phyloP scores from a whole-genome alignment of 1,140 invertebrate species.

The Phthorimaea operculella region DNA sequence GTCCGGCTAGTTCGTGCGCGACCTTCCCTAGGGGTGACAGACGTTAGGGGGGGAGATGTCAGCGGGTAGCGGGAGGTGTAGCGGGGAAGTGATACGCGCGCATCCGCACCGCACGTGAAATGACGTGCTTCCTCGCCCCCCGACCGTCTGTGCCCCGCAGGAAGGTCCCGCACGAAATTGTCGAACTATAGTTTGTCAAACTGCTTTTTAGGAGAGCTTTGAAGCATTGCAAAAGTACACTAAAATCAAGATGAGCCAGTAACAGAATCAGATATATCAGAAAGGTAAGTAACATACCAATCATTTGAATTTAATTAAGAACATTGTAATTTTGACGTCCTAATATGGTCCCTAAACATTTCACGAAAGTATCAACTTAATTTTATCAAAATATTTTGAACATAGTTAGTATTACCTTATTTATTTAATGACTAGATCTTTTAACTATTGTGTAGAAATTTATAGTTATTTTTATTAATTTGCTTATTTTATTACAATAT shows the following conservation, averaged over 20 bases:
- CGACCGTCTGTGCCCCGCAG: too few relatives aligned
- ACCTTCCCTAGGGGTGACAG: too few relatives aligned
- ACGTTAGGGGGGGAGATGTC: too few relatives aligned
- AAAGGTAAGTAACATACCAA: background rate
- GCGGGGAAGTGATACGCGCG: too few relatives aligned
- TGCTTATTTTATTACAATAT: background rate
- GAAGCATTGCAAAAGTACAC: background rate
- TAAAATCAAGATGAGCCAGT: background rate
- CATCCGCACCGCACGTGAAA: too few relatives aligned
- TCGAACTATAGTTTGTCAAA: too few relatives aligned
- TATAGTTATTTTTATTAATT: background rate
- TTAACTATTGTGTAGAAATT: background rate
- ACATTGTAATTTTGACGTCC: constrained; percentile 11
- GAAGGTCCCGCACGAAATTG: background rate
- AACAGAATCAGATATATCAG: background rate
- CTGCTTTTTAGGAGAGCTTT: too few relatives aligned
- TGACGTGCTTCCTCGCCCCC: too few relatives aligned
- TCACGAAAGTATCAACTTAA: background rate
- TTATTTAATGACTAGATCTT: background rate
- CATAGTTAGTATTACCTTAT: background rate
- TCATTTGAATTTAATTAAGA: background rate
- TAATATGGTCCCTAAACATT: constrained; percentile 16
- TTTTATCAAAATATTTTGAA: background rate
- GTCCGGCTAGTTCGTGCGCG: too few relatives aligned
- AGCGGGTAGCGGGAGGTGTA: too few relatives aligned